These are phyloP conservation scores for Pangasius mekongensis DNA, from an alignment of 2,797 vertebrate species.

Conservation along the genomic window DNA sequence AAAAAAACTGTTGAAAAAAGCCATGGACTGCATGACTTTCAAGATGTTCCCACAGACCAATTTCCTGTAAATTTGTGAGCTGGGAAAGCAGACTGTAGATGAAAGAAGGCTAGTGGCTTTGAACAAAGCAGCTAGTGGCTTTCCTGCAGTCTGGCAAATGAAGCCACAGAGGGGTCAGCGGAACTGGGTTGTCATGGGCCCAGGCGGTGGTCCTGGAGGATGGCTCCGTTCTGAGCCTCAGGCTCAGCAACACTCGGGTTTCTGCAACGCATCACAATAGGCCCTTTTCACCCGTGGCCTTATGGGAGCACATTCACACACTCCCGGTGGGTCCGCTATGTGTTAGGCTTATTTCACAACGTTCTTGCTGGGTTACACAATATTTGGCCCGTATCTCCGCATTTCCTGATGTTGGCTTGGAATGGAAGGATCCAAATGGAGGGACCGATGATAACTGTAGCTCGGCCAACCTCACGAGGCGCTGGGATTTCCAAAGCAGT, in stretches of 20 bases:
- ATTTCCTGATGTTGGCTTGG: constrained; percentile 19
- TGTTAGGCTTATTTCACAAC: constrained; percentile 49
- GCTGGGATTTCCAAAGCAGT: constrained; percentile 10
- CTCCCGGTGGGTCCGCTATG: constrained; percentile 52
- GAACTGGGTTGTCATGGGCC: constrained; percentile 47
- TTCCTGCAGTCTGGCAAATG: constrained; percentile 8
- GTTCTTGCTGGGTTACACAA: constrained; percentile 49
- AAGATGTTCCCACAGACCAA: constrained; percentile 34
- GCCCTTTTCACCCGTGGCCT: constrained; percentile 53
- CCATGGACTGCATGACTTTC: not conserved
- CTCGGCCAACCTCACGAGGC: constrained; percentile 20
- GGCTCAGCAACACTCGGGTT: constrained; percentile 50
- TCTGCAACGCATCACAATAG: constrained; percentile 52
- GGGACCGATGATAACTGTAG: constrained; percentile 31
- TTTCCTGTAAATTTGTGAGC: constrained; percentile 22
- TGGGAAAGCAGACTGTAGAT: constrained; percentile 26
- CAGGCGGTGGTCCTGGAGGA: constrained; percentile 24
- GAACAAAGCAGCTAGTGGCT: constrained; percentile 47
- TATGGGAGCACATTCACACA: constrained; percentile 49
- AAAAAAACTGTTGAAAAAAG: not conserved
- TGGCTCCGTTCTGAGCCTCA: constrained; percentile 40
- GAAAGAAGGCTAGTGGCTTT: constrained; percentile 25
- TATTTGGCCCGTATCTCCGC: constrained; percentile 48
- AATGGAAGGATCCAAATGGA: not conserved
- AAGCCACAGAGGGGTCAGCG: constrained; percentile 31